Conservation (phyloP, 2,888 invertebrate genomes). For the Julus scanicus region DNA sequence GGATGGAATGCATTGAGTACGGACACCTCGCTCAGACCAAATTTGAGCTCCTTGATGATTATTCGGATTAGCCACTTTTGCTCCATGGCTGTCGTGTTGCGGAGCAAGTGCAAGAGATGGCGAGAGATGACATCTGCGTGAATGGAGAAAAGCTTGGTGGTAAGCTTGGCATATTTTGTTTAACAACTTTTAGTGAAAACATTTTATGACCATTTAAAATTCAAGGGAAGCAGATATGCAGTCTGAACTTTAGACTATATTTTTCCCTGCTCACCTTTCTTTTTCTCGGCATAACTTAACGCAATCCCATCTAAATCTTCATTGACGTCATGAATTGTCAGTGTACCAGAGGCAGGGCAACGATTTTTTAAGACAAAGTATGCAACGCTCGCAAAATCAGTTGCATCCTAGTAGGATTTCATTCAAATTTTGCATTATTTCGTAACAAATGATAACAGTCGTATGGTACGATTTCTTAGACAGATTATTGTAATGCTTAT, state of each 20-base stretch:
- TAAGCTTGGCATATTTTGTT: slow-evolving; percentile 34
- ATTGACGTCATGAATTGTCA: slow-evolving; percentile 80
- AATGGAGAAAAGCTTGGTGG: slow-evolving; percentile 56
- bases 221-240: too few relatives aligned
- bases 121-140: slow-evolving; percentile 70
- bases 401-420: slow-evolving; percentile 66
- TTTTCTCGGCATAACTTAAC: slow-evolving; percentile 71
- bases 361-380: slow-evolving; percentile 75
- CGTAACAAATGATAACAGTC: too few relatives aligned
- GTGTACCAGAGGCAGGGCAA: slow-evolving; percentile 68
- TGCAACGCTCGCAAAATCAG: slow-evolving; percentile 85
- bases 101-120: slow-evolving; percentile 75
- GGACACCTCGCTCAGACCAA: slow-evolving; percentile 78
- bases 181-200: neutral
- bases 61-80: slow-evolving; percentile 92
- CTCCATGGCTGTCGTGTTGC: slow-evolving; percentile 77
- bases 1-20: slow-evolving; percentile 80
- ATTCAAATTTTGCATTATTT: too few relatives aligned
- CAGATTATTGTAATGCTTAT: too few relatives aligned
- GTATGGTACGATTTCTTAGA: too few relatives aligned
- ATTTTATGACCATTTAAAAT: too few relatives aligned
- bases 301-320: slow-evolving; percentile 80
- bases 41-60: slow-evolving; percentile 83
- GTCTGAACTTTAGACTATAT: neutral
- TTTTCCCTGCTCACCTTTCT: slow-evolving; percentile 62